A percentile compares a stretch with the other conserved stretches of the same genome.
Conservation (phyloP, 2,888 invertebrate species). For the Phyto melanocephala region DNA sequence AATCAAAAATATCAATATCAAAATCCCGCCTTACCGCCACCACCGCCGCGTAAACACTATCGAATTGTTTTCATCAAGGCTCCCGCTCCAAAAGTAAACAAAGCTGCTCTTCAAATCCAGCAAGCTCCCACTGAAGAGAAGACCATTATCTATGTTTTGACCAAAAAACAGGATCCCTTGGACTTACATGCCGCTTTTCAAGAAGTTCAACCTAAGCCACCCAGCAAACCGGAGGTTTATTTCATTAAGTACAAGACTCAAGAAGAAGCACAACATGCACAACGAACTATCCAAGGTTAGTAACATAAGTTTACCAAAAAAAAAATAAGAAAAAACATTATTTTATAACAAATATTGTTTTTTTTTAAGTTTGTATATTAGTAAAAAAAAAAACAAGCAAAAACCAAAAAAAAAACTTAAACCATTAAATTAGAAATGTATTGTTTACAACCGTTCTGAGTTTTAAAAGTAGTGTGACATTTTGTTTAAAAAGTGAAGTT, state of each 20-base stretch:
- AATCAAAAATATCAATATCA: conserved; percentile 66
- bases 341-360: too few relatives aligned
- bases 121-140: conserved; percentile 77
- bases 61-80: conserved; percentile 78
- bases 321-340: background rate
- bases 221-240: conserved; percentile 78
- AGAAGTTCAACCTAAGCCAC: conserved; percentile 72
- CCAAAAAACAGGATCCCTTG: conserved; percentile 76
- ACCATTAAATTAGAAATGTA: conserved; percentile 40
- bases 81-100: conserved; percentile 70
- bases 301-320: conserved; percentile 11
- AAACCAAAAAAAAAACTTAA: background rate
- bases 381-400: too few relatives aligned
- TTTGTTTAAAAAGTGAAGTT: background rate
- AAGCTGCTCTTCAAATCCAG: conserved; percentile 70
- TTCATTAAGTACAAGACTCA: conserved; percentile 79
- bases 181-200: conserved; percentile 75
- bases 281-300: conserved; percentile 78
- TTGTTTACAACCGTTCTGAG: conserved; percentile 8
- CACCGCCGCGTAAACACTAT: conserved; percentile 76
- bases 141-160: conserved; percentile 78
- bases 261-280: conserved; percentile 78
- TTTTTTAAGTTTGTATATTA: too few relatives aligned
- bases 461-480: background rate
- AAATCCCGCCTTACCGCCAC: conserved; percentile 66